Evolutionary conservation across 2,113 vertebrate genomes (phyloP).

Genomic region (Aleadryas rufinucha): DNA sequence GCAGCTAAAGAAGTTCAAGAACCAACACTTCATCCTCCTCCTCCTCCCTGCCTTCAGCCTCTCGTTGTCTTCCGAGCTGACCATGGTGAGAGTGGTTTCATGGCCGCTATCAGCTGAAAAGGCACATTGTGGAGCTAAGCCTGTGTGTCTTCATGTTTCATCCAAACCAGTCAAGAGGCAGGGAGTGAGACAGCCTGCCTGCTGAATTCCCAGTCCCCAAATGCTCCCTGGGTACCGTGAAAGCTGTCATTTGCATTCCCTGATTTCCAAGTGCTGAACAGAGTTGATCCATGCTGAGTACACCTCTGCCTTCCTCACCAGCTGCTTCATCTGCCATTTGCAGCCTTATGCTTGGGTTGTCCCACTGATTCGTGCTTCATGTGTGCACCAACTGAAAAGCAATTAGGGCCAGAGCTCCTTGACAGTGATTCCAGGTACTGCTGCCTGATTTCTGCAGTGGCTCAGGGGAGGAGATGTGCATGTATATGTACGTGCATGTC

Average conservation of each 20-base stretch:
- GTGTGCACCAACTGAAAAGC: not conserved
- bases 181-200: not conserved
- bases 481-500: fast-evolving
- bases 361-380: not conserved
- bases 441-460: not conserved
- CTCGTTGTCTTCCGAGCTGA: not conserved
- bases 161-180: not conserved
- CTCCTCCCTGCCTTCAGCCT: not conserved
- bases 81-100: not conserved
- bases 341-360: not conserved
- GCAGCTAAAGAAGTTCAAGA: not conserved
- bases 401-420: not conserved
- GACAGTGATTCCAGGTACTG: not conserved
- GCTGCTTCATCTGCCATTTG: not conserved
- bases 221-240: fast-evolving
- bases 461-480: not conserved
- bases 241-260: not conserved
- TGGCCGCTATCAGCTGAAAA: not conserved
- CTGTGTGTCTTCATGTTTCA: not conserved
- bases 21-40: not conserved
- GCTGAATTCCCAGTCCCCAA: not conserved
- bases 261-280: not conserved
- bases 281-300: not conserved
- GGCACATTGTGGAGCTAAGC: not conserved
- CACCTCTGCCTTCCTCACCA: not conserved